phyloP scores from a whole-genome alignment of 2,113 vertebrate genomes.

The Sclerurus mexicanus region DNA sequence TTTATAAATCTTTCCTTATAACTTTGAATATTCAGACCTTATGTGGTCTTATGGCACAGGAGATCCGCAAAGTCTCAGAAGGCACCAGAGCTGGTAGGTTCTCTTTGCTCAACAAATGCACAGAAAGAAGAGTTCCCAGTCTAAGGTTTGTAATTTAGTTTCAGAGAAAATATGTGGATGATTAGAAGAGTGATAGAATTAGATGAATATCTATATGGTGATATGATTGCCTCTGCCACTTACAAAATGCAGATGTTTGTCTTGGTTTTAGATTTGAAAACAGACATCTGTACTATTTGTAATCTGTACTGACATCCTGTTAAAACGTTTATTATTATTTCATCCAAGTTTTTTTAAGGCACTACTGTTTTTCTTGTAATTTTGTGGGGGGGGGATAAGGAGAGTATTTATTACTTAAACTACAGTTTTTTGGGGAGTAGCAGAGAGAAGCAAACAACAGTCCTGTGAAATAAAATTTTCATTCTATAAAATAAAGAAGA shows the following conservation, averaged over 20 bases:
- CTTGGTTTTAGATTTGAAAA: background rate
- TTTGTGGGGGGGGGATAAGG: background rate
- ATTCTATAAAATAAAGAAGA: background rate
- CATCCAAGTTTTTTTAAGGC: background rate
- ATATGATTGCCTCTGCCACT: background rate
- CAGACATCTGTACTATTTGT: background rate
- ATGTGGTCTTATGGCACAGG: background rate
- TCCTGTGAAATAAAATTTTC: background rate
- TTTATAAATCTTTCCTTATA: slow-evolving; percentile 61
- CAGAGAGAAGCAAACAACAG: background rate
- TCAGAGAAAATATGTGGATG: background rate
- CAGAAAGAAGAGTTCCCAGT: background rate
- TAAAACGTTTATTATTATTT: background rate
- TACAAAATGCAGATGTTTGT: background rate
- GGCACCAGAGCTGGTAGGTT: background rate
- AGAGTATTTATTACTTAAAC: background rate
- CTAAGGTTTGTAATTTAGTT: background rate
- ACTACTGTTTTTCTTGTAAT: background rate
- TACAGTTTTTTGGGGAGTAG: background rate
- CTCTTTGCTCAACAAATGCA: background rate
- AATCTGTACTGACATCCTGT: background rate
- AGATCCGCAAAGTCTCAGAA: background rate
- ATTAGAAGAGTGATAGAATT: background rate
- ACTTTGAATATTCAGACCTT: slow-evolving; percentile 36
- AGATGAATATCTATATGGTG: background rate